Percentiles rank a stretch among this genome's conserved stretches.
Conservation (phyloP, 1,140 invertebrate genomes). For the Cydia pomonella region DNA sequence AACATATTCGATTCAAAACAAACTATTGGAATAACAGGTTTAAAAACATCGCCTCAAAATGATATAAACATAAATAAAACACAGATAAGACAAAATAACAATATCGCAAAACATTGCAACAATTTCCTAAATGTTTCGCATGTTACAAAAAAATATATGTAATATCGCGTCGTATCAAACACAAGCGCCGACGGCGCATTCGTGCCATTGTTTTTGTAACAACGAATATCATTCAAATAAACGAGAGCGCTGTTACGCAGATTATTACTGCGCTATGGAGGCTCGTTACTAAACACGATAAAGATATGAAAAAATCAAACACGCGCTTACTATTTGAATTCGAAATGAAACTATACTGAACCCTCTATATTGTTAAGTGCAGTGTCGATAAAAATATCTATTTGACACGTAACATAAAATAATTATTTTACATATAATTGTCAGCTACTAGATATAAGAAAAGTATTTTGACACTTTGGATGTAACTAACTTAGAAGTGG, state of each 20-base stretch:
- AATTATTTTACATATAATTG: no score
- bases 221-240: conserved; percentile 74
- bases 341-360: neutral
- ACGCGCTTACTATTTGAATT: neutral
- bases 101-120: conserved; percentile 50
- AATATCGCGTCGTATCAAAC: conserved; percentile 61
- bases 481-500: no score
- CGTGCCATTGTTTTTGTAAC: conserved; percentile 61
- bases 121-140: conserved; percentile 54
- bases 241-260: conserved; percentile 77
- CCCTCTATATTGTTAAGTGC: no score
- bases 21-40: conserved; percentile 23
- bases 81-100: conserved; percentile 52
- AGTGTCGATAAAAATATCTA: no score
- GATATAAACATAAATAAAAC: conserved; percentile 23
- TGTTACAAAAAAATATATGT: conserved; percentile 55
- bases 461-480: no score
- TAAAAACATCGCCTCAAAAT: conserved; percentile 13
- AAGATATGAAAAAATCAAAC: conserved; percentile 39
- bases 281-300: conserved; percentile 69
- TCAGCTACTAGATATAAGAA: no score
- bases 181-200: conserved; percentile 53
- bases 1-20: conserved; percentile 35
- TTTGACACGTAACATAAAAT: no score
- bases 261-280: conserved; percentile 72